These are phyloP conservation scores for Gastracanthus pulcherrimus DNA, from an alignment of 2,888 invertebrate species.

Conservation along the genomic window DNA sequence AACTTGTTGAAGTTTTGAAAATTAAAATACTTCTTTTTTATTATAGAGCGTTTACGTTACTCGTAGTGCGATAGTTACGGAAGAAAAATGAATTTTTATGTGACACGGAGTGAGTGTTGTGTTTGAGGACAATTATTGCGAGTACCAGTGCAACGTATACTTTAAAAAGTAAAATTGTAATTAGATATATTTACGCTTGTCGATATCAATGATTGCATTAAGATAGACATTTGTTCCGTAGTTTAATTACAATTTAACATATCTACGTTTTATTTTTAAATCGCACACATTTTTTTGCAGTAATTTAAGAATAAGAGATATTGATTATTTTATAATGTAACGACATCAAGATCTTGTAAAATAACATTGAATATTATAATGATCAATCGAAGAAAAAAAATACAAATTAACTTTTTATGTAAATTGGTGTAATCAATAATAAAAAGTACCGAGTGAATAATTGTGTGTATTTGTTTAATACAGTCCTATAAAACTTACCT, in stretches of 20 bases:
- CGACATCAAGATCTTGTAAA: slow-evolving; percentile 26
- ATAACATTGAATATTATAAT: slow-evolving; percentile 34
- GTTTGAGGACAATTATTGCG: slow-evolving; percentile 31
- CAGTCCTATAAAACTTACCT: slow-evolving; percentile 60
- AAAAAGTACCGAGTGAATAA: slow-evolving; percentile 34
- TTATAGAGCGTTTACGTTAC: slow-evolving; percentile 3
- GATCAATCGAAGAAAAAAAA: neutral
- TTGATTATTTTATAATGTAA: slow-evolving; percentile 40
- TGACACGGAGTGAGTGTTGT: slow-evolving; percentile 22
- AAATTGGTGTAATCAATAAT: slow-evolving; percentile 54
- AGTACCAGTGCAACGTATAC: slow-evolving; percentile 9
- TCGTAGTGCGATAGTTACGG: slow-evolving; percentile 20
- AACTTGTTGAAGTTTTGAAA: slow-evolving; percentile 36
- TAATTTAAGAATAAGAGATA: neutral
- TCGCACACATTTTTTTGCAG: slow-evolving; percentile 21
- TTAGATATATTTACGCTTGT: slow-evolving; percentile 11
- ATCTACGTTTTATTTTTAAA: slow-evolving; percentile 26
- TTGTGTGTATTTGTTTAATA: neutral
- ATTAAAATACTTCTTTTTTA: slow-evolving; percentile 8
- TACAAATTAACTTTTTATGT: slow-evolving; percentile 50
- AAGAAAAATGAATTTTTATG: slow-evolving; percentile 46
- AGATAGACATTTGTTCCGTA: neutral
- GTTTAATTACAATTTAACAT: neutral
- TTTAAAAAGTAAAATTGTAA: slow-evolving; percentile 34
- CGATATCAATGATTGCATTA: neutral